phyloP scores from a whole-genome alignment of 1,140 invertebrate genomes.

The Paraescarpia echinospica region DNA sequence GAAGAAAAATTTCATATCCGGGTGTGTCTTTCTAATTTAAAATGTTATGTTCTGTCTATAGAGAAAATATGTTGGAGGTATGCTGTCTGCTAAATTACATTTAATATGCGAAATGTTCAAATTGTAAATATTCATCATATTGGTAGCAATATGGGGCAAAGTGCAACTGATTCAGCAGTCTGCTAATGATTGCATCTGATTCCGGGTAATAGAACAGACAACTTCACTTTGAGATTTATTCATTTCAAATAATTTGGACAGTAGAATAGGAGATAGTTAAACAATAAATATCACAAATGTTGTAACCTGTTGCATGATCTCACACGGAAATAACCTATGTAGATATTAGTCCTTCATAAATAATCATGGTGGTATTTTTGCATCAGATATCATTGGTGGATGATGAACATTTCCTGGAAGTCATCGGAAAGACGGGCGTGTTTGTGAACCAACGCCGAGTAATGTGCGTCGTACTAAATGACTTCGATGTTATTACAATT shows the following conservation, averaged over 20 bases:
- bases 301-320: background rate
- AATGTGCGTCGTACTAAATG: background rate
- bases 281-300: background rate
- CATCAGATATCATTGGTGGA: background rate
- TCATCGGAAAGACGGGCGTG: background rate
- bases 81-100: no score
- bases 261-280: background rate
- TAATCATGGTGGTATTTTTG: background rate
- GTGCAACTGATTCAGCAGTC: no score
- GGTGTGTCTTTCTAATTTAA: no score
- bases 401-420: conserved; percentile 1
- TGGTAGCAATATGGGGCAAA: no score
- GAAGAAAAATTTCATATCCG: no score
- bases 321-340: background rate
- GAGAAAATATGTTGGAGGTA: no score
- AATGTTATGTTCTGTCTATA: no score
- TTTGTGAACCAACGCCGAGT: background rate
- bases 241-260: background rate
- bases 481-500: background rate
- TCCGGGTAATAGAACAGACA: background rate
- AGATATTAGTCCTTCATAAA: background rate
- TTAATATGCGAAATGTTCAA: no score
- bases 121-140: no score
- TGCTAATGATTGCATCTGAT: background rate
- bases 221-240: background rate